Conservation (phyloP, 2,888 invertebrate species). For the Eristalis pertinax region DNA sequence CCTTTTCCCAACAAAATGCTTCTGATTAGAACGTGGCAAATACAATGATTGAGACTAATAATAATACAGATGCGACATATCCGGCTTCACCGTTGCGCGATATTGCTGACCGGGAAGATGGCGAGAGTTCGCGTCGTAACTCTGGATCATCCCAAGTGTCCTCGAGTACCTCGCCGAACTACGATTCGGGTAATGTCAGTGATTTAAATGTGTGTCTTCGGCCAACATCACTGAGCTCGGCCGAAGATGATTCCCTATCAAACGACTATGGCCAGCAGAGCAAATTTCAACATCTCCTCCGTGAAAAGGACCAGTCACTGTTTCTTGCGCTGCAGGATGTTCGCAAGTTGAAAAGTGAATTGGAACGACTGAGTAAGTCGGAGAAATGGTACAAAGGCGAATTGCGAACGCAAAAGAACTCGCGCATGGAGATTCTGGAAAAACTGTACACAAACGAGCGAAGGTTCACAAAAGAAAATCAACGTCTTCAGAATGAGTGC, state of each 20-base stretch:
- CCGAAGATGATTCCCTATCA: conserved; percentile 51
- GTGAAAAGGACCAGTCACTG: conserved; percentile 74
- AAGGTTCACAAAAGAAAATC: conserved; percentile 79
- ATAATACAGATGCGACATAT: conserved; percentile 7
- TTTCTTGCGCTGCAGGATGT: conserved; percentile 76
- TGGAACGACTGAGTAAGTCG: conserved; percentile 78
- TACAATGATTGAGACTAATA: conserved; percentile 40
- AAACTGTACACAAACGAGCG: conserved; percentile 79
- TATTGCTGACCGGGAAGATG: conserved; percentile 12
- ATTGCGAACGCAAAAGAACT: conserved; percentile 77
- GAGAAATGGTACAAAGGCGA: conserved; percentile 81
- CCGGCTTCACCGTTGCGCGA: conserved; percentile 2
- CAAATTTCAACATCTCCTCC: conserved; percentile 51
- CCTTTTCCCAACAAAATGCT: neutral
- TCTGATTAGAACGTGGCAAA: neutral
- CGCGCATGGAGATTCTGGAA: conserved; percentile 78
- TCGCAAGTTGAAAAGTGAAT: conserved; percentile 77
- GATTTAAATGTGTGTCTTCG: conserved; percentile 49
- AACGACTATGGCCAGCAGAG: conserved; percentile 26
- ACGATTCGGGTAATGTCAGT: conserved; percentile 72
- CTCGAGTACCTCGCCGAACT: conserved; percentile 47
- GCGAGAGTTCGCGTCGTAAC: conserved; percentile 45
- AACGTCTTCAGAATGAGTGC: conserved; percentile 78
- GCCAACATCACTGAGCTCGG: conserved; percentile 43
- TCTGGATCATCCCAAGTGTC: conserved; percentile 54